Conservation (phyloP, 1,140 invertebrate species). For the Lepidurus arcticus region DNA sequence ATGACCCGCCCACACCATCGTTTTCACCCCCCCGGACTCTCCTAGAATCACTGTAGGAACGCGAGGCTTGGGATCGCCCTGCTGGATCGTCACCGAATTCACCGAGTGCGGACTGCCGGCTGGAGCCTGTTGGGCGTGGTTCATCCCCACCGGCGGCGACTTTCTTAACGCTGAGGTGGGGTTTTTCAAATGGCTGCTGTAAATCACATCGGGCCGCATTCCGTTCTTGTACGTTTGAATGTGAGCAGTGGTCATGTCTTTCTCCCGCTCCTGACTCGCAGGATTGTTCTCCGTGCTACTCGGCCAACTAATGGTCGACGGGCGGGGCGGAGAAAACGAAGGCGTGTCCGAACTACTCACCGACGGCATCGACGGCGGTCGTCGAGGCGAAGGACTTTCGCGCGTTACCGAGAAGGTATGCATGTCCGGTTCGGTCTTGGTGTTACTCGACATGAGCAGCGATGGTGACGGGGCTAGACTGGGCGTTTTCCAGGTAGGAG, state of each 20-base stretch:
- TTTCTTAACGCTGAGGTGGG: constrained; percentile 36
- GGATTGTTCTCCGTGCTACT: constrained; percentile 35
- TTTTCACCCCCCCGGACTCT: constrained; percentile 42
- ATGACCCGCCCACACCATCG: constrained; percentile 42
- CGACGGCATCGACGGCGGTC: constrained; percentile 32
- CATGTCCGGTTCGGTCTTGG: constrained; percentile 34
- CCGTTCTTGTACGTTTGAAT: constrained; percentile 58
- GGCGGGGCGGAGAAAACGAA: constrained; percentile 28
- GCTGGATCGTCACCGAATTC: constrained; percentile 36
- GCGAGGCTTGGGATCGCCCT: constrained; percentile 29
- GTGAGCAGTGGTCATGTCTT: constrained; percentile 40
- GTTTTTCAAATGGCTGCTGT: constrained; percentile 58
- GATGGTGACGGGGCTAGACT: background rate
- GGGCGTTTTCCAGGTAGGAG: constrained; percentile 3
- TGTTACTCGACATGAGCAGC: background rate
- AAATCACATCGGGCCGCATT: constrained; percentile 70
- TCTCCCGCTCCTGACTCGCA: constrained; percentile 11
- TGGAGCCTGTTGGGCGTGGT: constrained; percentile 27
- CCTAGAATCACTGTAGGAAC: constrained; percentile 42
- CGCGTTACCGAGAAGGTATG: constrained; percentile 38
- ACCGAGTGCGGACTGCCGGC: constrained; percentile 34
- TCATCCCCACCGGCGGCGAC: constrained; percentile 33
- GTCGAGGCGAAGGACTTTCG: constrained; percentile 40
- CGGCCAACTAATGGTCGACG: constrained; percentile 36
- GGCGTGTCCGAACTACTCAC: background rate